Conservation (phyloP, 2,113 vertebrate species). For the Pygoscelis antarcticus region DNA sequence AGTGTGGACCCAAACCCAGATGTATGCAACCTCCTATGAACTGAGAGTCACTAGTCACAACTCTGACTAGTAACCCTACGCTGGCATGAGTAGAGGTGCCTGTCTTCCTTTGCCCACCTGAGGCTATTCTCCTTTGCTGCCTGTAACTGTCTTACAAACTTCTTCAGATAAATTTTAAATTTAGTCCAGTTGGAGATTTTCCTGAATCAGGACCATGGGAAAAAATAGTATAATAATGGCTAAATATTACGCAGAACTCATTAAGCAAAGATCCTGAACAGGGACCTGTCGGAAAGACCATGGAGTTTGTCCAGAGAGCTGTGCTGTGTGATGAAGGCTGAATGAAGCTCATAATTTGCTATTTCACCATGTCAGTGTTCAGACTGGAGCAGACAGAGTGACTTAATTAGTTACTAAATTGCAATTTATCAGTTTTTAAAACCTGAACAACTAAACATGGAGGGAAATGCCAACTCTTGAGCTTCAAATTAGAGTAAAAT, state of each 20-base stretch:
- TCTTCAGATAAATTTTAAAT: not conserved
- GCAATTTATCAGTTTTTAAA: not conserved
- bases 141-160: not conserved
- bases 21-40: not conserved
- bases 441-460: not conserved
- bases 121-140: not conserved
- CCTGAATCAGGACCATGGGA: not conserved
- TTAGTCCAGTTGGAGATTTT: not conserved
- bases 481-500: not conserved
- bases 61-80: not conserved
- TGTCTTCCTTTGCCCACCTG: not conserved
- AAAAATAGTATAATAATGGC: not conserved
- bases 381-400: not conserved
- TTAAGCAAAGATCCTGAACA: not conserved
- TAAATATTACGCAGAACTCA: not conserved
- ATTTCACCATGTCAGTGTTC: not conserved
- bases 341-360: not conserved
- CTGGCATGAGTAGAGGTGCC: not conserved
- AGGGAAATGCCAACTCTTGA: not conserved
- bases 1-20: not conserved
- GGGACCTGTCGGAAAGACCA: not conserved
- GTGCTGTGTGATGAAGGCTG: not conserved
- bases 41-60: not conserved
- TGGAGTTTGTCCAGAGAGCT: not conserved
- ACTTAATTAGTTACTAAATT: not conserved